These are phyloP conservation scores for Antheraea pernyi DNA, from an alignment of 1,140 invertebrate genomes.

Conservation along the genomic window DNA sequence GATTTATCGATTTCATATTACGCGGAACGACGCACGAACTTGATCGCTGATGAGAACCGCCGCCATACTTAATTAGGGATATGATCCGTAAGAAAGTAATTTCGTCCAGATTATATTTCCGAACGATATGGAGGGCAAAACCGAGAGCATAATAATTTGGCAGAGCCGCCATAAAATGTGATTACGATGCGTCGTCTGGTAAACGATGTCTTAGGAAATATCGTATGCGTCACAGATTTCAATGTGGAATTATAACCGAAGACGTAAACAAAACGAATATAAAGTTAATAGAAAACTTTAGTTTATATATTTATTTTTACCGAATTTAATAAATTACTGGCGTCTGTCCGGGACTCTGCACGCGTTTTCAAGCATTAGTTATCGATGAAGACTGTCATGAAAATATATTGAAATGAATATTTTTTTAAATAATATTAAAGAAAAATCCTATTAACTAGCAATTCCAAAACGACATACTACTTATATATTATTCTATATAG, in stretches of 20 bases:
- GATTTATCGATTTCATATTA: constrained; percentile 37
- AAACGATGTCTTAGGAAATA: neutral
- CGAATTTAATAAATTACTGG: no score
- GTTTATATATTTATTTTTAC: no score
- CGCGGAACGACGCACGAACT: constrained; percentile 29
- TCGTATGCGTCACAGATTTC: constrained; percentile 7
- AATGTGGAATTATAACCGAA: neutral
- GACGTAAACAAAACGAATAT: neutral
- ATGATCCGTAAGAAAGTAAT: constrained; percentile 69
- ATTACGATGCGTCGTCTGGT: constrained; percentile 22
- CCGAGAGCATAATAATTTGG: constrained; percentile 33
- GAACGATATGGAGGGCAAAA: constrained; percentile 39
- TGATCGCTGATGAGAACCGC: constrained; percentile 41
- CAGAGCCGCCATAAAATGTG: constrained; percentile 31
- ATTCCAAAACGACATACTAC: no score
- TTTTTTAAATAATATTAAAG: no score
- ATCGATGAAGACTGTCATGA: no score
- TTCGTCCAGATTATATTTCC: constrained; percentile 55
- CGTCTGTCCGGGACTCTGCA: no score
- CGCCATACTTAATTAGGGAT: constrained; percentile 63
- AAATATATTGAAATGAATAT: no score
- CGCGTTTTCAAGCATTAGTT: no score
- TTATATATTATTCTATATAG: no score
- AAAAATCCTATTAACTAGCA: no score
- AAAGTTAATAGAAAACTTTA: neutral